Percentiles rank a stretch among this genome's conserved stretches.
Conservation (phyloP, 2,113 vertebrate genomes). For the Phainopepla nitens region DNA sequence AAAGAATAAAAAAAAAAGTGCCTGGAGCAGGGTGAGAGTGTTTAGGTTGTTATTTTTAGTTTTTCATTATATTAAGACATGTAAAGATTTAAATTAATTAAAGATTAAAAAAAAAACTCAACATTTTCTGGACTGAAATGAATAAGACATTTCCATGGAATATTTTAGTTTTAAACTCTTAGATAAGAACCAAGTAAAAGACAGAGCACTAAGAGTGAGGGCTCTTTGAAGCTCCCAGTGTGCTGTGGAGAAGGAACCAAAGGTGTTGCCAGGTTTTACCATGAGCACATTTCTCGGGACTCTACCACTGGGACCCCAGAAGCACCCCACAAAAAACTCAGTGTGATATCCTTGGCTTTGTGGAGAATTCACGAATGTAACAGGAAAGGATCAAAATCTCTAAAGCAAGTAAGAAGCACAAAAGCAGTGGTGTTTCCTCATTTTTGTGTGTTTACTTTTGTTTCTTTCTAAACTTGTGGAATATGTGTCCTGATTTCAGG, state of each 20-base stretch:
- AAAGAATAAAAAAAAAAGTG: background rate
- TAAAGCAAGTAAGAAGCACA: background rate
- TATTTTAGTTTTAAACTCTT: background rate
- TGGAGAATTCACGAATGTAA: background rate
- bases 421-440: background rate
- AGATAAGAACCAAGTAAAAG: background rate
- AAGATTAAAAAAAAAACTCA: background rate
- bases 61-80: conserved; percentile 19
- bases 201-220: background rate
- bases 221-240: background rate
- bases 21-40: conserved; percentile 46
- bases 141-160: background rate
- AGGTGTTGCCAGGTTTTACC: background rate
- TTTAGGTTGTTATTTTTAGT: conserved; percentile 31
- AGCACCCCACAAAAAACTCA: background rate
- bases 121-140: background rate
- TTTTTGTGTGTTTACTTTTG: background rate
- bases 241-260: background rate
- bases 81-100: conserved; percentile 28
- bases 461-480: background rate
- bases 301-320: background rate
- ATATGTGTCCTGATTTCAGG: background rate
- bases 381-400: background rate
- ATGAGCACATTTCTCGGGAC: background rate
- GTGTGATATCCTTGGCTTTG: background rate